Evolutionary conservation across 2,888 invertebrate species (phyloP).

Genomic region (Eupsilia transversa): DNA sequence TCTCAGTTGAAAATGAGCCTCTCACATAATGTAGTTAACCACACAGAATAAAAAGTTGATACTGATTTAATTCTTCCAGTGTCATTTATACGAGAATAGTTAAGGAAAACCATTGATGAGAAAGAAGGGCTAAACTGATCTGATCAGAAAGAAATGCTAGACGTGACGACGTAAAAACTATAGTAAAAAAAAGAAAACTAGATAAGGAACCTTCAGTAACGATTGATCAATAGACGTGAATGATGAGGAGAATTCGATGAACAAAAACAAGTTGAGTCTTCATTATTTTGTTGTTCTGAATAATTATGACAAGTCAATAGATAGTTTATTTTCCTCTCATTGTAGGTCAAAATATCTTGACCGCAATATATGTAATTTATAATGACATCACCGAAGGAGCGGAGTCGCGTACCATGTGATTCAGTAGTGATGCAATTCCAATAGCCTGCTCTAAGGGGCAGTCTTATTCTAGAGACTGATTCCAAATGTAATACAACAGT

Average conservation of each 20-base stretch:
- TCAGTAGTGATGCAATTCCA: constrained; percentile 69
- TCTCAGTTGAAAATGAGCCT: not conserved
- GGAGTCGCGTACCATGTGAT: constrained; percentile 58
- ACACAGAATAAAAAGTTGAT: not conserved
- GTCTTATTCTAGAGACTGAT: constrained; percentile 26
- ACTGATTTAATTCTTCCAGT: not conserved
- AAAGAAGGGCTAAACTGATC: not conserved
- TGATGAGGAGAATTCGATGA: constrained; percentile 12
- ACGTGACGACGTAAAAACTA: too few species aligned
- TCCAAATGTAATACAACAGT: constrained; percentile 1
- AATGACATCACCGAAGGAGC: constrained; percentile 67
- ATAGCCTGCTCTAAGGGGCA: constrained; percentile 36
- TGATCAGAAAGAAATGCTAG: not conserved
- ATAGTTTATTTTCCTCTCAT: constrained; percentile 44
- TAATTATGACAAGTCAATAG: constrained; percentile 27
- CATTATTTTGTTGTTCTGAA: constrained; percentile 15
- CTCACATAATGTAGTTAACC: not conserved
- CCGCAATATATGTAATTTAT: constrained; percentile 41
- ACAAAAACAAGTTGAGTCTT: constrained; percentile 4
- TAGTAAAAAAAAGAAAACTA: not conserved
- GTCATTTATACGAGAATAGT: not conserved
- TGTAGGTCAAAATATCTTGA: constrained; percentile 25
- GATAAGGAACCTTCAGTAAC: too few species aligned
- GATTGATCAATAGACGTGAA: constrained; percentile 9
- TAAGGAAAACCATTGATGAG: not conserved